Percentiles rank a stretch among this genome's conserved stretches.
phyloP scores from a whole-genome alignment of 2,888 invertebrate species.

The Zygothrica quintamaculata region DNA sequence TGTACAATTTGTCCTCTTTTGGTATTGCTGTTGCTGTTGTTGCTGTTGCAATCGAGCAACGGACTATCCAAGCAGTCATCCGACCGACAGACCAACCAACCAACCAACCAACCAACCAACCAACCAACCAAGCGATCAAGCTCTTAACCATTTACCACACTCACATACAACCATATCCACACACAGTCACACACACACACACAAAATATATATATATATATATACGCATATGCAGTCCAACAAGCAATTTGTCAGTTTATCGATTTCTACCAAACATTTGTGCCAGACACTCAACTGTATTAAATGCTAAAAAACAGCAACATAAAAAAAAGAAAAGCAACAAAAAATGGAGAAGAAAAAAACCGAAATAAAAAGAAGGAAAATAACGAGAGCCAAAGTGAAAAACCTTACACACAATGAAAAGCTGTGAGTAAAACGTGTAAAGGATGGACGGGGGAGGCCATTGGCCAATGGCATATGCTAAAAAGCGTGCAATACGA shows the following conservation, averaged over 20 bases:
- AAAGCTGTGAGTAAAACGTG: slow-evolving; percentile 63
- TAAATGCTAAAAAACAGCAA: slow-evolving; percentile 80
- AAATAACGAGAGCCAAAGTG: slow-evolving; percentile 65
- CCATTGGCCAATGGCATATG: slow-evolving; percentile 77
- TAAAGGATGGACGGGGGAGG: slow-evolving; percentile 10
- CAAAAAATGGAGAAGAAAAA: slow-evolving; percentile 13
- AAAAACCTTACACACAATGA: slow-evolving; percentile 81
- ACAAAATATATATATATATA: slow-evolving; percentile 28
- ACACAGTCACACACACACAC: slow-evolving; percentile 30
- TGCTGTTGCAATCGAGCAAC: slow-evolving; percentile 29
- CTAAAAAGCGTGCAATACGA: slow-evolving; percentile 80
- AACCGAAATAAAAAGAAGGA: slow-evolving; percentile 2
- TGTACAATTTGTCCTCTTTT: slow-evolving; percentile 79
- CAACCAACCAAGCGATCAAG: slow-evolving; percentile 61
- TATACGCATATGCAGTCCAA: slow-evolving; percentile 60
- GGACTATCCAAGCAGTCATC: slow-evolving; percentile 16
- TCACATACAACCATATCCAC: slow-evolving; percentile 12
- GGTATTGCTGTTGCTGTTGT: slow-evolving; percentile 56
- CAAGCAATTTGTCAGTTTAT: slow-evolving; percentile 83
- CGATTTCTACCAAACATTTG: slow-evolving; percentile 82
- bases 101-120: slow-evolving; percentile 26
- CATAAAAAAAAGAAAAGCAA: slow-evolving; percentile 37
- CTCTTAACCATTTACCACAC: slow-evolving; percentile 77
- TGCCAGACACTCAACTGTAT: slow-evolving; percentile 81
- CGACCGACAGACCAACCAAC: slow-evolving; percentile 22